Evolutionary conservation across 2,797 vertebrate species (phyloP), one percentile per base, ranked within the genome.

Genomic region (Hemitrygon akajei): DNA sequence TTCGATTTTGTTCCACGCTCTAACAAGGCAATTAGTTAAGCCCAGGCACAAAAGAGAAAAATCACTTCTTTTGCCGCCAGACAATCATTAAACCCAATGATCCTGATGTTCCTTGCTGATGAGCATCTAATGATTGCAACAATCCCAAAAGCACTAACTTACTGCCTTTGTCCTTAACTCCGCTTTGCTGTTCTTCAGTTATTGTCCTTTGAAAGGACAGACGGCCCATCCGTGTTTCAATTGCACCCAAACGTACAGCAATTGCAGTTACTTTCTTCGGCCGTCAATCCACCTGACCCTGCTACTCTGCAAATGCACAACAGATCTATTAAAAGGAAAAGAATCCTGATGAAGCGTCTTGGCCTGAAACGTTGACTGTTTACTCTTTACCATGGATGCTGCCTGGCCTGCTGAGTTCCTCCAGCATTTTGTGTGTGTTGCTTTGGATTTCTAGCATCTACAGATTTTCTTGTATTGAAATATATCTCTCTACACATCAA

Each of bases 21-120:
- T 80, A 40, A 80, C 79, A 37, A 80, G 34, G 79, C 16, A 80
- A 40, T 80, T 80, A 80, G 34, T 40, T 37, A 80, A 40, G 34
- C 79, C 34, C 79, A 80, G 37, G 37, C 16, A 30, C 79, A 80
- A 80, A 80, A 80, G 34, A 80, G 79, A 80, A 80, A 40, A 80
- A 80, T 80, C 79, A 18, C 34, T 80, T 80, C 79, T 80, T 80
- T 80, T 40, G 16, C 79, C 16, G 34, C 79, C 79, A 80, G 79
- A 37, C 79, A 80, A 80, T 80, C 79, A 80, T 80, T 80, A 80
- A 80, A 80, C 34, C 79, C 34, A 80, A 80, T 80, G 79, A 80
- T 80, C 79, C 34, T 79, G 14, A 34, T 79, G 77, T 79, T 79
- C 77, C 77, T 79, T 34, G 34, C 77, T 79, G 77, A 79, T 79